These are phyloP conservation scores for Drosophila borealis DNA, from an alignment of 2,888 invertebrate genomes.

Conservation along the genomic window DNA sequence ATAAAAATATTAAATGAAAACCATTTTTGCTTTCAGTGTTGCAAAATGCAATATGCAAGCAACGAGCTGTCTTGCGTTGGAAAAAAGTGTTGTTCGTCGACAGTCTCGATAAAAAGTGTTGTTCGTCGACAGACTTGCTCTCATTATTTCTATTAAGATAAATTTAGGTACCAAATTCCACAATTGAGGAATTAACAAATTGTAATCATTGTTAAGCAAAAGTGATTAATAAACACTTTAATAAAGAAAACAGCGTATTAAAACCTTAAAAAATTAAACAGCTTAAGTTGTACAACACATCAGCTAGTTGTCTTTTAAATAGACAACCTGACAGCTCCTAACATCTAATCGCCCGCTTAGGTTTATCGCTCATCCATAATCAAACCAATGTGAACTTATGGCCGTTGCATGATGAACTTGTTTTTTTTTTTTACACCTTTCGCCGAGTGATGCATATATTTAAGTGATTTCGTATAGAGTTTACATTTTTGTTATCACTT, in stretches of 20 bases:
- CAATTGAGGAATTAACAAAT: too few species aligned
- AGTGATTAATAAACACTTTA: neutral
- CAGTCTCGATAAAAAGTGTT: neutral
- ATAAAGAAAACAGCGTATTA: neutral
- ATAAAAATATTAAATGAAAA: too few species aligned
- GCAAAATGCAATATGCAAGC: too few species aligned
- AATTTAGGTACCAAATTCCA: too few species aligned
- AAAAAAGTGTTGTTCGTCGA: too few species aligned
- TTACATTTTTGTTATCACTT: constrained; percentile 32
- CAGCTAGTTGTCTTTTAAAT: constrained; percentile 16
- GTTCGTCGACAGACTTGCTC: neutral
- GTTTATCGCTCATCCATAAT: constrained; percentile 2
- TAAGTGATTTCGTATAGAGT: constrained; percentile 26
- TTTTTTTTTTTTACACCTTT: constrained; percentile 44
- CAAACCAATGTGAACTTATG: constrained; percentile 1
- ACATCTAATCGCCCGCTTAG: neutral
- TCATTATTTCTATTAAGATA: neutral
- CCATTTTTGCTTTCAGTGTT: too few species aligned
- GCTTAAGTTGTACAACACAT: constrained; percentile 8
- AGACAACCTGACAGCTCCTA: neutral
- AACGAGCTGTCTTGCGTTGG: too few species aligned
- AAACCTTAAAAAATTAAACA: neutral
- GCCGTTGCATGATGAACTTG: constrained; percentile 13
- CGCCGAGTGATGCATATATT: constrained; percentile 19
- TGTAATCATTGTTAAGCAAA: neutral